These are phyloP conservation scores for Meteorus colon DNA, from an alignment of 2,888 invertebrate species.

Conservation along the genomic window DNA sequence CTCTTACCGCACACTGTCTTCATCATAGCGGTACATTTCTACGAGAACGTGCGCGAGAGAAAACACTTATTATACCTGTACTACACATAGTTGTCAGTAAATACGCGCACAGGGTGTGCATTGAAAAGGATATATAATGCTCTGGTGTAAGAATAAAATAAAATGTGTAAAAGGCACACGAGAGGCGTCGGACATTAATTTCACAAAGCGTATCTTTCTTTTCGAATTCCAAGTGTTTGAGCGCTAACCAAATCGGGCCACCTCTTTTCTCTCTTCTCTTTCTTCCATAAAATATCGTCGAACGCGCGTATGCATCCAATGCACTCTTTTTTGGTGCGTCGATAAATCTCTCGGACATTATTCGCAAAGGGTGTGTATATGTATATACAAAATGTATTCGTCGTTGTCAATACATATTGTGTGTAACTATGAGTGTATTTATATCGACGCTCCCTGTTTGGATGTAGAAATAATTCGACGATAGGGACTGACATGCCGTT, in stretches of 20 bases:
- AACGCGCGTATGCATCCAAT: slow-evolving; percentile 29
- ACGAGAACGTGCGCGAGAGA: slow-evolving; percentile 6
- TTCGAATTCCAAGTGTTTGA: slow-evolving; percentile 35
- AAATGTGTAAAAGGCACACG: slow-evolving; percentile 23
- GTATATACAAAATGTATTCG: slow-evolving; percentile 14
- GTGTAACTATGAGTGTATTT: slow-evolving; percentile 13
- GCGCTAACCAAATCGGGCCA: slow-evolving; percentile 38
- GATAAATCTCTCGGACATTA: slow-evolving; percentile 40
- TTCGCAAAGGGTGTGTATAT: slow-evolving; percentile 12
- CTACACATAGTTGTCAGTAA: slow-evolving; percentile 1
- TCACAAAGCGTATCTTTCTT: slow-evolving; percentile 35
- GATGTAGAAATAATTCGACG: slow-evolving; percentile 37
- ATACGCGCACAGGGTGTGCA: slow-evolving; percentile 10
- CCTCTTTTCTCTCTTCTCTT: slow-evolving; percentile 20
- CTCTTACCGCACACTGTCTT: background rate
- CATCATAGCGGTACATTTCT: slow-evolving; percentile 33
- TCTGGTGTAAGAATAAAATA: slow-evolving; percentile 7
- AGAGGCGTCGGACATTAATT: slow-evolving; percentile 44
- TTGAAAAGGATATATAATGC: slow-evolving; percentile 21
- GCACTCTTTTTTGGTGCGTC: slow-evolving; percentile 25
- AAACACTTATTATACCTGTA: slow-evolving; percentile 30
- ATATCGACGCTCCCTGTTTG: slow-evolving; percentile 6
- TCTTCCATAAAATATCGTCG: slow-evolving; percentile 12
- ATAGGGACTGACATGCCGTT: background rate
- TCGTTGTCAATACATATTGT: slow-evolving; percentile 28